Evolutionary conservation across 1,140 invertebrate species (phyloP).

Genomic region (Pogonus chalceus): DNA sequence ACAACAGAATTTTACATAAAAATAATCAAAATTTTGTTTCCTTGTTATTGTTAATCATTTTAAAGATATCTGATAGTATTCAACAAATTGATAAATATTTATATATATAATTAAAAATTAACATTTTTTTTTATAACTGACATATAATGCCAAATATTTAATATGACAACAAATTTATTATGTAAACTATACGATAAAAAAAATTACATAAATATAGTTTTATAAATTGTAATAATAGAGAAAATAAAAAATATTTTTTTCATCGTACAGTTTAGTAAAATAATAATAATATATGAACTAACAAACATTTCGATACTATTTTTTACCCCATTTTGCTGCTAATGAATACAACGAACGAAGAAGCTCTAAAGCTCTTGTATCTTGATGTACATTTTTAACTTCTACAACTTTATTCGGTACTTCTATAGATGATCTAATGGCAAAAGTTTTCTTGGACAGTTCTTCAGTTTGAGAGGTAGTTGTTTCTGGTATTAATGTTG

Average conservation of each 20-base stretch:
- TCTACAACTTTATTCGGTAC: constrained; percentile 26
- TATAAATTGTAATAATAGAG: too few relatives aligned
- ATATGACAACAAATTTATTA: too few relatives aligned
- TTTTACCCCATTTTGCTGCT: constrained; percentile 62
- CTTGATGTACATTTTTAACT: constrained; percentile 42
- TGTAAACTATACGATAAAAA: too few relatives aligned
- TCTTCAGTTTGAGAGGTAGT: constrained; percentile 26
- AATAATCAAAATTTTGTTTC: too few relatives aligned
- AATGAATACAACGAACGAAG: constrained; percentile 71
- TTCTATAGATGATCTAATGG: constrained; percentile 30
- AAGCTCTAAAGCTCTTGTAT: constrained; percentile 66
- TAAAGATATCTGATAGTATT: too few relatives aligned
- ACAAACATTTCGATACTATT: neutral
- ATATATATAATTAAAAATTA: neutral
- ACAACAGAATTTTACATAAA: constrained; percentile 13
- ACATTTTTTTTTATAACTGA: neutral
- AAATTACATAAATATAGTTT: constrained; percentile 8
- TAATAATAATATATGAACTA: too few relatives aligned
- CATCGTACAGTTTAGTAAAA: neutral
- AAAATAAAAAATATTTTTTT: neutral
- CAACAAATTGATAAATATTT: constrained; percentile 12
- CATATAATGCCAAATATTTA: constrained; percentile 1
- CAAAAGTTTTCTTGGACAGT: constrained; percentile 26
- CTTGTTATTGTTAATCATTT: too few relatives aligned
- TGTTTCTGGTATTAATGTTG: constrained; percentile 12